Base-by-base conservation (phyloP, 2,888 invertebrate genomes). In the Thumatha senex region DNA sequence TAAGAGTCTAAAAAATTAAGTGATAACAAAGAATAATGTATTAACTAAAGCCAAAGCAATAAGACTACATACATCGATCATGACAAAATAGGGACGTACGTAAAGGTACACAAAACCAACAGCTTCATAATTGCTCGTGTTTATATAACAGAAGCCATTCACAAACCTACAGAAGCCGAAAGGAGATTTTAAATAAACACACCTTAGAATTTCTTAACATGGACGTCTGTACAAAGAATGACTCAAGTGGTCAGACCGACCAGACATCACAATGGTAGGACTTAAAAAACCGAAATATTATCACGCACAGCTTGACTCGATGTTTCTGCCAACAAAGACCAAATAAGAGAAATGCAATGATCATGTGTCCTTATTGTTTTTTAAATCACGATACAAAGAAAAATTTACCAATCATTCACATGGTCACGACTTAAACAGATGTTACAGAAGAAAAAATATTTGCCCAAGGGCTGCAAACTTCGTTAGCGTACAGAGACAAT, bases 401-500 rank as follows among this genome's bases (percentile, higher is more conserved):
- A 65, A 63, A 66, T 63, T 59, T 58, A 59, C 55, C 59, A 65
- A 66, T 67, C 58, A 62, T 56, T 63, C 51, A 54, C 66, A 61
- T 67, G 63, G 60, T 60, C 69, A 64, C 63, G 59, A 58, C 48
- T 49, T 15, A 35, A 66, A 66, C 70, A 72, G 70, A 64, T 66
- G 70, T 52, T 49, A 48, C 55, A 61, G 56, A 64, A 56, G 67
- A 74, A 72, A 31, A 68, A 72, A 60, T 67, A 61, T 51, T 46
- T 63, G 72, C 86, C 82, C 67, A 51, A 46, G 57, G 56, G 60
- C 60, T 68, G 82, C 78, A 56, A 68, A 70, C 74, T 84, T 86
- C 85, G 85, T 88, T 86, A 86, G 75, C 76, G 78, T 68, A 68
- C 75, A 80, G 84, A 89, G 85, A 90, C 89, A 88, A 89, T 88